A percentile compares a stretch with the other conserved stretches of the same genome.
Conservation (phyloP, 2,888 invertebrate species). For the Octonoba sinensis region DNA sequence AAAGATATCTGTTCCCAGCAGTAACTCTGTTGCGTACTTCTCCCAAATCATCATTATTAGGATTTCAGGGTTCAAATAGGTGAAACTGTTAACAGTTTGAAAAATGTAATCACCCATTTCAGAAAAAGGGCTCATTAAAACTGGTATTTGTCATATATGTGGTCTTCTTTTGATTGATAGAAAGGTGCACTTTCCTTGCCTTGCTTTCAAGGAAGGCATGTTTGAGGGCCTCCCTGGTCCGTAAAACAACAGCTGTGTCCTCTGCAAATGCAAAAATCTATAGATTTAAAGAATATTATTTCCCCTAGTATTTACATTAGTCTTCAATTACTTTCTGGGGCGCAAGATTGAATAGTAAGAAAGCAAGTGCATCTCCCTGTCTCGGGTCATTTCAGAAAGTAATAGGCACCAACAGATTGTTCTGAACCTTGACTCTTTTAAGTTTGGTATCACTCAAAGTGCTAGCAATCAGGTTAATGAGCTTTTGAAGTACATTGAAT, state of each 20-base stretch:
- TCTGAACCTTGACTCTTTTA: background rate
- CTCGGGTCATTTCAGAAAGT: conserved; percentile 5
- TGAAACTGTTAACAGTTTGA: background rate
- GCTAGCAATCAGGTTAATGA: background rate
- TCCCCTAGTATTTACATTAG: background rate
- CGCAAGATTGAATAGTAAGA: conserved; percentile 1
- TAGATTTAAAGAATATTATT: conserved; percentile 3
- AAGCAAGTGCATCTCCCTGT: conserved; percentile 3
- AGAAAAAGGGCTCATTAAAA: too few species aligned
- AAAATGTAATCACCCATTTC: background rate
- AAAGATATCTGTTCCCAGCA: background rate
- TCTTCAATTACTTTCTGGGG: background rate
- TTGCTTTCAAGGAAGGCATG: background rate
- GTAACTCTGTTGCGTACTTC: background rate
- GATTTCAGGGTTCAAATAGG: too few species aligned
- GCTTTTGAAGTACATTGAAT: conserved; percentile 13
- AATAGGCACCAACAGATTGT: background rate
- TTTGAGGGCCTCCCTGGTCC: too few species aligned
- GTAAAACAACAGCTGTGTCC: background rate
- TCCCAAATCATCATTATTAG: background rate
- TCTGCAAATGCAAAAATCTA: conserved; percentile 1
- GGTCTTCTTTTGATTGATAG: background rate
- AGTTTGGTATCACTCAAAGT: conserved; percentile 2
- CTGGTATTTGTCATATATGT: background rate
- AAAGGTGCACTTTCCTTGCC: background rate